These are phyloP conservation scores for Ammodytes dubius DNA, from an alignment of 2,113 vertebrate species.

Conservation along the genomic window DNA sequence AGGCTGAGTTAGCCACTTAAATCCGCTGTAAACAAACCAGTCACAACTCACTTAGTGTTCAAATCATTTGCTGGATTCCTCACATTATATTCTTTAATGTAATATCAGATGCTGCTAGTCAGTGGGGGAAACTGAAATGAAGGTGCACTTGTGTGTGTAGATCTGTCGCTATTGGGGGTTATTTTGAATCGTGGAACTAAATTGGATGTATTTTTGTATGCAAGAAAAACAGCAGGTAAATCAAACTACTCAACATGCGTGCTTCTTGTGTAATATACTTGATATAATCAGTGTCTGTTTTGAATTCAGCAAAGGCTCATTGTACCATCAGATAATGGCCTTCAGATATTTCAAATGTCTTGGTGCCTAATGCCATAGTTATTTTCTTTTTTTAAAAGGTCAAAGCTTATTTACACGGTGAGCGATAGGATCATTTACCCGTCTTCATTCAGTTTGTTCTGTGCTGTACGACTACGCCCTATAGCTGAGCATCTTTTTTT, in stretches of 20 bases:
- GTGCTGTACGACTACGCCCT: conserved; percentile 35
- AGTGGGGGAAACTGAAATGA: conserved; percentile 9
- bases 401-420: conserved; percentile 28
- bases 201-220: conserved; percentile 76
- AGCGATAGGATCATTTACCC: conserved; percentile 7
- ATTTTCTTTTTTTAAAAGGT: conserved; percentile 24
- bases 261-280: conserved; percentile 25
- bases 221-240: neutral
- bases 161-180: conserved; percentile 5
- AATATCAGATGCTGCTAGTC: conserved; percentile 23
- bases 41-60: conserved; percentile 22
- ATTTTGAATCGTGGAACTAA: conserved; percentile 43
- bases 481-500: conserved; percentile 41
- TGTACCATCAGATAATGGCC: conserved; percentile 31
- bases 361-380: conserved; percentile 31
- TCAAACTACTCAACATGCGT: too few species aligned
- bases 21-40: conserved; percentile 18
- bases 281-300: conserved; percentile 41
- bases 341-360: conserved; percentile 34
- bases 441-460: conserved; percentile 22
- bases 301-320: conserved; percentile 17
- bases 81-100: conserved; percentile 13
- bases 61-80: conserved; percentile 25
- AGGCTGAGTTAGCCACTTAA: conserved; percentile 12
- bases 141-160: conserved; percentile 23